These are phyloP conservation scores for Dicaeum eximium DNA, from an alignment of 2,113 vertebrate species.

Conservation along the genomic window DNA sequence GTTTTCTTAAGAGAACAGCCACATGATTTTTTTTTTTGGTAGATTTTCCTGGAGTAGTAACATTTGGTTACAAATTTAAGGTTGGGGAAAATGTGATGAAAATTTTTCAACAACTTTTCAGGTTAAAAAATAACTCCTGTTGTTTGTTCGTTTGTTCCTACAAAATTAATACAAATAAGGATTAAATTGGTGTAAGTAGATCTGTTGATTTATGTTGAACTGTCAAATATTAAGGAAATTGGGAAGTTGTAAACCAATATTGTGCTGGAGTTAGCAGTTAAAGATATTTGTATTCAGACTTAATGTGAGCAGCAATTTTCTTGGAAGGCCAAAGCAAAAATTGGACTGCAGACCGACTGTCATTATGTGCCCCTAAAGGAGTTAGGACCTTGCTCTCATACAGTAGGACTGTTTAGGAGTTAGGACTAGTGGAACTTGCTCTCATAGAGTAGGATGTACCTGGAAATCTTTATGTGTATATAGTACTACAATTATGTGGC, in stretches of 20 bases:
- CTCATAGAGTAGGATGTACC: not conserved
- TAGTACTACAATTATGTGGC: not conserved
- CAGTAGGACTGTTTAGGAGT: not conserved
- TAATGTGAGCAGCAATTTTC: not conserved
- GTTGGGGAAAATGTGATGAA: not conserved
- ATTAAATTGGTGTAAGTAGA: not conserved
- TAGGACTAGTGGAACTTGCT: not conserved
- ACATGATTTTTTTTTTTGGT: not conserved
- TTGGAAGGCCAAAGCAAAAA: not conserved
- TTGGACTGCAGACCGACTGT: not conserved
- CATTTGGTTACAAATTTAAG: not conserved
- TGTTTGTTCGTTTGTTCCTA: not conserved
- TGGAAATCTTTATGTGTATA: not conserved
- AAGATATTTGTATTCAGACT: not conserved
- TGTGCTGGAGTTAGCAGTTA: not conserved
- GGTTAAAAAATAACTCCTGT: not conserved
- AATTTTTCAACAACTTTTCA: not conserved
- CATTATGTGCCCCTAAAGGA: not conserved
- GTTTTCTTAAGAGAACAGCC: not conserved
- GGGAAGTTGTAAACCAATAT: not conserved
- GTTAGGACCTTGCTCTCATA: not conserved
- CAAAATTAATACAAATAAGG: not conserved
- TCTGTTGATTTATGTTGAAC: not conserved
- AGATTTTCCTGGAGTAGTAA: not conserved
- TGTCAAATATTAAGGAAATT: not conserved